Evolutionary conservation across 2,113 vertebrate genomes (phyloP).

Genomic region (Prietella phreatophila): DNA sequence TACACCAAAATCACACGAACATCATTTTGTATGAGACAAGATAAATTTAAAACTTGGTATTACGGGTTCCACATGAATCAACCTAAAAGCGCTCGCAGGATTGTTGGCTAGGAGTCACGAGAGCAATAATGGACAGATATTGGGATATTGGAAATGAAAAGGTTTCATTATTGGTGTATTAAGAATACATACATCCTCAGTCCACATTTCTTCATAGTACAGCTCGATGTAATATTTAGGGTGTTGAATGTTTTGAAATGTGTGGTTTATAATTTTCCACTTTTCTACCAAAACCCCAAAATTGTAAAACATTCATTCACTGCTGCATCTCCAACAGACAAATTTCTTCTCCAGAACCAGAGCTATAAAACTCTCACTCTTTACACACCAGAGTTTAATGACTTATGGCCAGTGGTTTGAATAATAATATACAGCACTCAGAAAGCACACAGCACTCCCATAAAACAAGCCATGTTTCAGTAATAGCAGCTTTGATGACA

Average conservation of each 20-base stretch:
- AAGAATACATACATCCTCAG: not conserved
- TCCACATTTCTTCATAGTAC: not conserved
- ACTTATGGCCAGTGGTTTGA: conserved; percentile 32
- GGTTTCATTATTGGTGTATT: not conserved
- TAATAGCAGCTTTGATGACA: conserved; percentile 36
- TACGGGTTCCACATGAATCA: not conserved
- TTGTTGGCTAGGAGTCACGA: no score
- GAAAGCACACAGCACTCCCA: conserved; percentile 34
- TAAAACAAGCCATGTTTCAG: conserved; percentile 39
- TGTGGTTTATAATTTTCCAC: conserved; percentile 23
- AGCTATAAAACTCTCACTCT: conserved; percentile 26
- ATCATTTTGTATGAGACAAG: not conserved
- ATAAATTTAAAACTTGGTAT: not conserved
- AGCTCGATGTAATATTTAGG: not conserved
- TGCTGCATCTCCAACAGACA: not conserved
- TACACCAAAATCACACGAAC: not conserved
- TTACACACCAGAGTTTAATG: conserved; percentile 32
- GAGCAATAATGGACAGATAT: no score
- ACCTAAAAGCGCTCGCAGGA: not conserved
- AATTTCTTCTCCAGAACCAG: conserved; percentile 34
- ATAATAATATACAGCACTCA: conserved; percentile 42
- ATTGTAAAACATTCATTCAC: conserved; percentile 12
- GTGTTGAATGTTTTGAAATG: not conserved
- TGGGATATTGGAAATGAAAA: not conserved
- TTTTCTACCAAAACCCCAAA: conserved; percentile 33